These are phyloP conservation scores for Hozukius guyotensis DNA, from an alignment of 2,797 vertebrate species.

Conservation along the genomic window DNA sequence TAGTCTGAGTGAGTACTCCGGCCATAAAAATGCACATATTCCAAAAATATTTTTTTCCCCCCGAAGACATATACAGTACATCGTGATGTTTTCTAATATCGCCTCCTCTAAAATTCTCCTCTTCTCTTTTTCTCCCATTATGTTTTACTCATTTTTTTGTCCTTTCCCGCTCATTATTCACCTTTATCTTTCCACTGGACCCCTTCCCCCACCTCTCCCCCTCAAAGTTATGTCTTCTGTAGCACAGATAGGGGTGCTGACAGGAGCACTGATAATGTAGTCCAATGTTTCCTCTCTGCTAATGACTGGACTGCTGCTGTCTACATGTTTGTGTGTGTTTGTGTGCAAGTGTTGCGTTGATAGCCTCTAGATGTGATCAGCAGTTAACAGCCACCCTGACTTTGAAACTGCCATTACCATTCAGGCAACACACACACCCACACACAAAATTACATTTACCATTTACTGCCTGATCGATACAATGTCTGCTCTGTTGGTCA, in stretches of 20 bases:
- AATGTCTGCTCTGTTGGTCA: slow-evolving; percentile 51
- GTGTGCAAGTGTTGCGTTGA: slow-evolving; percentile 13
- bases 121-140: neutral
- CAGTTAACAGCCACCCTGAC: slow-evolving; percentile 15
- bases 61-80: neutral
- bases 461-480: slow-evolving; percentile 53
- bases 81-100: neutral
- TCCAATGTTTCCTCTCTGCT: slow-evolving; percentile 45
- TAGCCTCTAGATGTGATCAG: slow-evolving; percentile 39
- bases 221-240: slow-evolving; percentile 22
- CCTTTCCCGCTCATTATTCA: slow-evolving; percentile 13
- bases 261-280: slow-evolving; percentile 53
- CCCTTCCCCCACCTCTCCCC: neutral
- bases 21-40: neutral
- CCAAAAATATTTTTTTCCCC: neutral
- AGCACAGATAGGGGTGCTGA: slow-evolving; percentile 31
- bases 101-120: neutral
- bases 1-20: neutral
- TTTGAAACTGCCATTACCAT: slow-evolving; percentile 35
- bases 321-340: neutral
- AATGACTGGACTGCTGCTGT: slow-evolving; percentile 38
- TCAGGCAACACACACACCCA: neutral
- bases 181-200: slow-evolving; percentile 7
- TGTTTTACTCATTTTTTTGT: neutral
- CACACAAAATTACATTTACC: slow-evolving; percentile 39